Evolutionary conservation across 2,888 invertebrate genomes (phyloP).

Genomic region (Cryptophagus acutangulus): DNA sequence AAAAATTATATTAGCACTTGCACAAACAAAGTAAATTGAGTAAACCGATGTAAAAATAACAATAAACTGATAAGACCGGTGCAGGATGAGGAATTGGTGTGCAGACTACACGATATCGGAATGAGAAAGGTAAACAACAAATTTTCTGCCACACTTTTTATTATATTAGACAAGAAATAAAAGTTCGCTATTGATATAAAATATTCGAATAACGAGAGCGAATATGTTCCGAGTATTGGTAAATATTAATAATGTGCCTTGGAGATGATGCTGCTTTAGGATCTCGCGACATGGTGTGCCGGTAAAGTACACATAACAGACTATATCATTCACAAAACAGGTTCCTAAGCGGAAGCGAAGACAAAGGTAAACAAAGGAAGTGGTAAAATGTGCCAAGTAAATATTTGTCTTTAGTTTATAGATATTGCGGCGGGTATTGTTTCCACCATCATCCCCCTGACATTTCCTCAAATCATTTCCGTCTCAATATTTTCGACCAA

Average conservation of each 20-base stretch:
- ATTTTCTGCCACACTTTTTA: constrained; percentile 13
- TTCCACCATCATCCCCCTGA: constrained; percentile 9
- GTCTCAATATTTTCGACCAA: not conserved
- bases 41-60: constrained; percentile 24
- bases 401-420: constrained; percentile 26
- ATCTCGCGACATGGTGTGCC: too few species aligned
- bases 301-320: constrained; percentile 21
- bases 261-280: constrained; percentile 13
- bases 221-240: constrained; percentile 17
- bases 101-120: not conserved
- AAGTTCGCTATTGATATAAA: not conserved
- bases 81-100: constrained; percentile 9
- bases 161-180: not conserved
- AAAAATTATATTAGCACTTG: constrained; percentile 20
- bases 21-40: constrained; percentile 22
- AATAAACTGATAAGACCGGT: constrained; percentile 20
- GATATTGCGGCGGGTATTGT: constrained; percentile 20
- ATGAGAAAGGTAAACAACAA: constrained; percentile 25
- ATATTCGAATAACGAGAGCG: constrained; percentile 18
- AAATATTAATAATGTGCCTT: constrained; percentile 13
- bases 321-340: constrained; percentile 31
- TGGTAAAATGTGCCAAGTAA: constrained; percentile 25
- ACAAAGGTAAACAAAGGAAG: constrained; percentile 32
- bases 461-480: not conserved
- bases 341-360: constrained; percentile 25